Evolutionary conservation across 1,140 invertebrate genomes (phyloP), one percentile per base, ranked within the genome.

Genomic region (Hermetia illucens): DNA sequence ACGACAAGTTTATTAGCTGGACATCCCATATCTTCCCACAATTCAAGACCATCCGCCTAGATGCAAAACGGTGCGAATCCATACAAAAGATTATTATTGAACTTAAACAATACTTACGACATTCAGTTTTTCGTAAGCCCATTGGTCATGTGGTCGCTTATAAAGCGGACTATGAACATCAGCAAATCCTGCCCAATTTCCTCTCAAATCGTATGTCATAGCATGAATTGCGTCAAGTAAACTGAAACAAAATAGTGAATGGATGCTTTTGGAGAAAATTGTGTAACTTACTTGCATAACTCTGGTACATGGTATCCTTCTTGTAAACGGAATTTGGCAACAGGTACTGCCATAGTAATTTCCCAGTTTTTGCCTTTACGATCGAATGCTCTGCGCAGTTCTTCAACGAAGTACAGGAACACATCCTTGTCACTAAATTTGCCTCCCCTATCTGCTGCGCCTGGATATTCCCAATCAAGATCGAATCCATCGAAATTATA

Each of bases 181-280:
- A 1, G 88, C 87, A 47, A 85, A 84, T 25, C 82, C 83, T 5
- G 82, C 87, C 88, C 88, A 93, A 48, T 89, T 88, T 18, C 90
- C 90, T 44, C 88, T 70, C 13, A 93, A 66, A 64, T 93, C 89
- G 53, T 94, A 94, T 0, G 85, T 72, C 87, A 91, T 91, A 9
- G 84, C 81, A 51, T 90, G 85, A 35, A 90, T 75, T 4, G 82
- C 84, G 53, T 89, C 83, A 13, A 87, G 41, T 20, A 70, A 57
- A 47, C 78, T 82, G 44, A 21, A 39, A 46, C 44, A 17, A 3
- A 36, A 29, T n/a, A 38, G 12, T 40, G 15, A 19, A 16, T 22
- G 16, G 15, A 3, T 18, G 34, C 38, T 16, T 21, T 34, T 41
- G 8, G n/a, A 25, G 4, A 12, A 36, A 10, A 33, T 31, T 25